Conservation (phyloP, 2,888 invertebrate genomes). For the Sarcophaga rosellei region DNA sequence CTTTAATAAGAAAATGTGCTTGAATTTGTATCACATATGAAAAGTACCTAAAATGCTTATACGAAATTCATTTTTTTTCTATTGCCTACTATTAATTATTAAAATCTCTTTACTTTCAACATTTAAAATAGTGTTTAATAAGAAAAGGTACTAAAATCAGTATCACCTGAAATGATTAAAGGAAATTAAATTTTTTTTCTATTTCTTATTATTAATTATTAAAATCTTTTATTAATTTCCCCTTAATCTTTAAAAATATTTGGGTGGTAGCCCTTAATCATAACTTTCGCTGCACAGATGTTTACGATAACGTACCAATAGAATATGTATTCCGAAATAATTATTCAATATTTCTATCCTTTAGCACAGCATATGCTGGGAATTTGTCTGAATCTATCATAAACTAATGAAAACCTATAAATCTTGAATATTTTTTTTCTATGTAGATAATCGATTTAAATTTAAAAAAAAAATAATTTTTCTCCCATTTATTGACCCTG, state of each 20-base stretch:
- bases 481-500: constrained; percentile 47
- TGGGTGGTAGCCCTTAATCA: constrained; percentile 25
- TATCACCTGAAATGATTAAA: too few species aligned
- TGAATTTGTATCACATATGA: too few species aligned
- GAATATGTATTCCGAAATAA: neutral
- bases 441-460: neutral
- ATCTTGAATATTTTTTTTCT: neutral
- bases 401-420: constrained; percentile 15
- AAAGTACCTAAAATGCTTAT: too few species aligned
- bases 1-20: too few species aligned
- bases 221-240: neutral
- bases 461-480: neutral
- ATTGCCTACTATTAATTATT: too few species aligned
- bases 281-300: neutral
- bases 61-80: too few species aligned
- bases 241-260: neutral
- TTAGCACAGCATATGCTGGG: constrained; percentile 1
- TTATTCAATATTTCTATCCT: neutral
- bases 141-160: too few species aligned
- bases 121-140: too few species aligned
- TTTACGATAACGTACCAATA: neutral
- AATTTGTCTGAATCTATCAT: constrained; percentile 19
- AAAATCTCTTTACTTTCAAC: too few species aligned
- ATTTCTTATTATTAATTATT: neutral
- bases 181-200: too few species aligned